Evolutionary conservation across 64 coral and sea anemone species (phyloP).

Genomic region (Porites australiensis): DNA sequence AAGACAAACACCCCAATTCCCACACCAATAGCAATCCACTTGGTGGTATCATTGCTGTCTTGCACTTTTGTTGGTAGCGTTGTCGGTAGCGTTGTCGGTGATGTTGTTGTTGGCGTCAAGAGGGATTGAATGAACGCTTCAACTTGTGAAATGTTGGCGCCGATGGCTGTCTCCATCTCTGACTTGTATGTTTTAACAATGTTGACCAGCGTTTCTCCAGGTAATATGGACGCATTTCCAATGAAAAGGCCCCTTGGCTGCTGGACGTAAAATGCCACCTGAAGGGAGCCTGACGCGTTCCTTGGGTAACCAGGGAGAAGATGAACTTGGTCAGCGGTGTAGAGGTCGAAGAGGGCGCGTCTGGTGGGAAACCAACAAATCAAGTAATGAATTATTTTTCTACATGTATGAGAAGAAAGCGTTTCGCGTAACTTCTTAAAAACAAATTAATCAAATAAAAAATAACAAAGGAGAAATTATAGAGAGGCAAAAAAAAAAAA

Average conservation of each 20-base stretch:
- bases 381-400: too few relatives aligned
- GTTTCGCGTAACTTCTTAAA: too few relatives aligned
- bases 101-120: neutral
- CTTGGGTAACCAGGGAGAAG: slow-evolving; percentile 60
- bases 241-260: neutral
- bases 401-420: too few relatives aligned
- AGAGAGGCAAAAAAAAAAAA: too few relatives aligned
- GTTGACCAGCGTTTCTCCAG: neutral
- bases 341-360: neutral
- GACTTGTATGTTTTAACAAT: neutral
- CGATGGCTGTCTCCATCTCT: neutral
- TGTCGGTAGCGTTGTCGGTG: neutral
- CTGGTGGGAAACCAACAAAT: neutral
- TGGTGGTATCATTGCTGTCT: neutral
- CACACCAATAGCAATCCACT: slow-evolving; percentile 35
- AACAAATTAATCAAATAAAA: too few relatives aligned
- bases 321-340: slow-evolving; percentile 42
- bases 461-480: too few relatives aligned
- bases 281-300: neutral
- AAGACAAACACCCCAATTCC: neutral
- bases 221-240: neutral
- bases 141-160: neutral
- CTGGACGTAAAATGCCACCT: slow-evolving; percentile 46
- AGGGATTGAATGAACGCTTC: neutral
- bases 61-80: neutral